phyloP scores from a whole-genome alignment of 37 sponge, comb jelly and placozoan genomes.

The Spongilla lacustris region DNA sequence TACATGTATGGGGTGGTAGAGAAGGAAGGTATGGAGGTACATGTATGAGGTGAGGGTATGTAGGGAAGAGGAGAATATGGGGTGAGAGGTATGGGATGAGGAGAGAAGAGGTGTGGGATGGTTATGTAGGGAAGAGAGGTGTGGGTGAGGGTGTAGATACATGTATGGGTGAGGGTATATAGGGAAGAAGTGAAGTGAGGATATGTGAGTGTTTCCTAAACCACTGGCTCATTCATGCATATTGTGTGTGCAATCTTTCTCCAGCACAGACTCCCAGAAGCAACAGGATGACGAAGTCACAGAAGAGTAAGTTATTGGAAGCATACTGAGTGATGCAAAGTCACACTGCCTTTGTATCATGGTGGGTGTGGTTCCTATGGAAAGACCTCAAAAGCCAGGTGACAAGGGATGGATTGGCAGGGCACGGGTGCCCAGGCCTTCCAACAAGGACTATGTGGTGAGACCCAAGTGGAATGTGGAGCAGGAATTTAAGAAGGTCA shows the following conservation, averaged over 20 bases:
- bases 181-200: too few species aligned
- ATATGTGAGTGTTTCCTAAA: too few species aligned
- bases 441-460: slow-evolving; percentile 93
- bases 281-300: neutral
- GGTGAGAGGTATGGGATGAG: neutral
- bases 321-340: neutral
- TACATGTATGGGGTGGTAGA: too few species aligned
- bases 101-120: neutral
- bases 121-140: neutral
- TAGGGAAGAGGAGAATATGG: neutral
- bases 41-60: neutral
- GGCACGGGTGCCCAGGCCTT: slow-evolving; percentile 95
- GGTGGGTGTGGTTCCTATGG: neutral
- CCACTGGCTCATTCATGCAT: neutral
- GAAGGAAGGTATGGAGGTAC: neutral
- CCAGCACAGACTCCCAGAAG: neutral
- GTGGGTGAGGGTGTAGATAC: neutral
- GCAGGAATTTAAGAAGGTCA: slow-evolving; percentile 53
- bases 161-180: neutral
- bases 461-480: slow-evolving; percentile 92
- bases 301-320: neutral
- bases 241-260: neutral
- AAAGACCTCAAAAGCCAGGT: slow-evolving; percentile 88
- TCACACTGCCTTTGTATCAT: too few species aligned
- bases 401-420: slow-evolving; percentile 94